Percentiles rank a stretch among this genome's conserved stretches.
These are phyloP conservation scores for Plebejus anna DNA, from an alignment of 2,888 invertebrate genomes.

Conservation along the genomic window DNA sequence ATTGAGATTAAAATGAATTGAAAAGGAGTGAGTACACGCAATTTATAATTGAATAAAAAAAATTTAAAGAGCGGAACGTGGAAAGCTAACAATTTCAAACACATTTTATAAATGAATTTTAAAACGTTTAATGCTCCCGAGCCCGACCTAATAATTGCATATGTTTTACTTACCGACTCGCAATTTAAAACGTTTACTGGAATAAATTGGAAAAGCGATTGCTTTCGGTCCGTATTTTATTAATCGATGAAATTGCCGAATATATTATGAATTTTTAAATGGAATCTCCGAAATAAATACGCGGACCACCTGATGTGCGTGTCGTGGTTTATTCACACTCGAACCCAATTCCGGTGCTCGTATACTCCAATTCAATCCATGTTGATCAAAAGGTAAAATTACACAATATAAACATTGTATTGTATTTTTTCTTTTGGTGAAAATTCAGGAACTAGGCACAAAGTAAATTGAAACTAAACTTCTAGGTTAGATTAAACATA, in stretches of 20 bases:
- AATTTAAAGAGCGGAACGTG: neutral
- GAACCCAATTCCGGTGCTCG: neutral
- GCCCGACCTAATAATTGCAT: conserved; percentile 7
- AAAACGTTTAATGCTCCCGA: conserved; percentile 6
- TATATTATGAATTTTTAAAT: conserved; percentile 27
- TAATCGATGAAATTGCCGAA: conserved; percentile 20
- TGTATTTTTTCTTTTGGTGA: no score
- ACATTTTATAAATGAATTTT: neutral
- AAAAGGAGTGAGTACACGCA: neutral
- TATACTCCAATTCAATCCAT: neutral
- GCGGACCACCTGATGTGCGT: neutral
- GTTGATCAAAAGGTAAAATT: neutral
- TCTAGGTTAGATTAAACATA: no score
- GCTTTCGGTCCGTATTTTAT: conserved; percentile 15
- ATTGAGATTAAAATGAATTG: neutral
- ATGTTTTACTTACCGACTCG: conserved; percentile 17
- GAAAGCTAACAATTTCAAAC: neutral
- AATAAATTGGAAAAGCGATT: conserved; percentile 17
- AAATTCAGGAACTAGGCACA: no score
- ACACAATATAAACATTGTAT: no score
- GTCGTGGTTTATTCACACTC: neutral
- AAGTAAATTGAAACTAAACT: no score
- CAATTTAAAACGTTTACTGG: neutral
- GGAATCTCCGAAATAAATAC: neutral
- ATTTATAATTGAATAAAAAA: neutral